Base-by-base conservation (phyloP, 1,140 invertebrate species). In the Eubasilissa regina region DNA sequence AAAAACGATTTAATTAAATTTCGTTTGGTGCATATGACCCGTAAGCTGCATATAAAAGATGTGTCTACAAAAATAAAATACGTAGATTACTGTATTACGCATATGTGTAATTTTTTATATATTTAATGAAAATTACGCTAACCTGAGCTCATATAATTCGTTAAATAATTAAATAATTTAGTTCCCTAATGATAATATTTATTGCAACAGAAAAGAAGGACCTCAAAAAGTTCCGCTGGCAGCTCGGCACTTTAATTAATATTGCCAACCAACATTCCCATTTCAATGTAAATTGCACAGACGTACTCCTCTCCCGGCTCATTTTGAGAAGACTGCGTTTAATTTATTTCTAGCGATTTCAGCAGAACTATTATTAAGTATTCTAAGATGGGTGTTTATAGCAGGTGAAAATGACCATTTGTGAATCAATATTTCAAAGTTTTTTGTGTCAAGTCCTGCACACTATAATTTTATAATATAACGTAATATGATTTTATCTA, bases 301-400 rank as follows among this genome's bases (percentile, higher is more conserved):
- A 70, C 76, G 47, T 10, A 25, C 12, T 43, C 35, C 66, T 43
- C 17, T 19, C 12, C 48, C 15, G 72, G 66, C 77, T 81, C 80
- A 81, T 82, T 82, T 82, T 79, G 77, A 75, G 68, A 60, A 80
- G 78, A 79, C 78, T 80, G 78, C 78, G 56, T 82, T 82, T 82
- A 82, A 82, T 82, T 82, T 82, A 82, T 82, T 79, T 79, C 70
- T 70, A 75, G 79, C 81, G 77, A 82, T 82, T 82, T 80, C 78
- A 58, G 51, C 11, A 56, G 78, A 70, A 64, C 80, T 81, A 81
- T 81, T 81, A 77, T 78, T 47, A 66, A 75, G 53, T 75, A 75
- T 58, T 43, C 73, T 58, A 17, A 35, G 70, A 45, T 55, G 44
- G 58, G 73, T 75, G 73, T 55, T 53, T 53, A 43, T 21, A 53